Percentiles rank a stretch among this genome's conserved stretches.
These are phyloP conservation scores for Ceratina calcarata DNA, from an alignment of 1,140 invertebrate species.

Conservation along the genomic window DNA sequence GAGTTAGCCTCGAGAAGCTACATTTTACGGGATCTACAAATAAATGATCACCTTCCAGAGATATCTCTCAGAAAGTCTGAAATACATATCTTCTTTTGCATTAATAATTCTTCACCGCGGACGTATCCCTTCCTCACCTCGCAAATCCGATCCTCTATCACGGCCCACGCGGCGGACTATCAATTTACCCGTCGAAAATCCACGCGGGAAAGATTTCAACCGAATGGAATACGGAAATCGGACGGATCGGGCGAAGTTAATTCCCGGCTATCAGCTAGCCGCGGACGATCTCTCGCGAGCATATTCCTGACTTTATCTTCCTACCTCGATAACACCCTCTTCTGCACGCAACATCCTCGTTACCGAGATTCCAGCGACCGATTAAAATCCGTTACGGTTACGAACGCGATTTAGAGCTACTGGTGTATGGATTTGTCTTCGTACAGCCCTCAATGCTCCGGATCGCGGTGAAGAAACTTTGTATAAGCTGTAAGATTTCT, in stretches of 20 bases:
- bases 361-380: slow-evolving; percentile 49
- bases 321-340: slow-evolving; percentile 38
- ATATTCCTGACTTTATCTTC: not conserved
- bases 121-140: not conserved
- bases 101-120: not conserved
- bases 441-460: too few relatives aligned
- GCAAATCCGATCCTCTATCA: too few relatives aligned
- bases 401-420: not conserved
- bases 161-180: not conserved
- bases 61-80: too few relatives aligned
- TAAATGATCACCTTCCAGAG: too few relatives aligned
- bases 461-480: too few relatives aligned
- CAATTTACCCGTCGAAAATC: not conserved
- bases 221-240: not conserved
- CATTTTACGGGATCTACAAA: too few relatives aligned
- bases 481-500: too few relatives aligned
- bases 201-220: too few relatives aligned
- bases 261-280: slow-evolving; percentile 9
- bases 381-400: slow-evolving; percentile 29
- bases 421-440: not conserved
- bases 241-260: not conserved
- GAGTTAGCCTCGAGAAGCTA: too few relatives aligned
- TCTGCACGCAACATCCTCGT: slow-evolving; percentile 52
- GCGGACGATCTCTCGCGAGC: slow-evolving; percentile 28
- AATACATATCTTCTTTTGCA: too few relatives aligned